phyloP scores from a whole-genome alignment of 2,797 vertebrate genomes.

The Ataeniobius toweri region DNA sequence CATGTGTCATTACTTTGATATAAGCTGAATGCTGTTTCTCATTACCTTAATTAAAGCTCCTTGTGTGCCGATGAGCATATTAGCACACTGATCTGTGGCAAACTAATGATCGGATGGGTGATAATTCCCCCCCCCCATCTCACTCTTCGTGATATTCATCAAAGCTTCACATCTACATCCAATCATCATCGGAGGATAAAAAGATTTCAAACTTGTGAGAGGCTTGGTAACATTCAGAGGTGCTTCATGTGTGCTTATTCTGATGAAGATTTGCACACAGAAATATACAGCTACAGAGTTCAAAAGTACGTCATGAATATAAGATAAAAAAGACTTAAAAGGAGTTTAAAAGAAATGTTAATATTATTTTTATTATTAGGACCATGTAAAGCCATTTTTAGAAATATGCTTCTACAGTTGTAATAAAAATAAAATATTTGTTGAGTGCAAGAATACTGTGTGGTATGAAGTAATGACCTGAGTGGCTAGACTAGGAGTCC shows the following conservation, averaged over 20 bases:
- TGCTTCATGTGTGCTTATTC: not conserved
- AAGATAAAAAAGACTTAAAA: not conserved
- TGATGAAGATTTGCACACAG: conserved; percentile 16
- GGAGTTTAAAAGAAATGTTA: not conserved
- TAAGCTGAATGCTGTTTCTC: conserved; percentile 76
- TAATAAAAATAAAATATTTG: not conserved
- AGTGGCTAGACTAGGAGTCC: not conserved
- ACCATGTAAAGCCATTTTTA: not conserved
- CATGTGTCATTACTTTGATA: conserved; percentile 77
- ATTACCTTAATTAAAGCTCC: conserved; percentile 79
- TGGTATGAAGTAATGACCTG: no score
- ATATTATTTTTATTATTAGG: not conserved
- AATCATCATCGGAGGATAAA: conserved; percentile 49
- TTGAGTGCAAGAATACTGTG: not conserved
- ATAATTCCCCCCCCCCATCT: conserved; percentile 60
- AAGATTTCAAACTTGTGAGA: conserved; percentile 20
- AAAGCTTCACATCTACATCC: conserved; percentile 62
- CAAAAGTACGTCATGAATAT: conserved; percentile 11
- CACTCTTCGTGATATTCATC: conserved; percentile 60
- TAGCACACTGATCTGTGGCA: conserved; percentile 75
- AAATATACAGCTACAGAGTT: conserved; percentile 6
- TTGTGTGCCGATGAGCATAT: conserved; percentile 73
- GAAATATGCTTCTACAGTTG: not conserved
- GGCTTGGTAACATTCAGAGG: conserved; percentile 11
- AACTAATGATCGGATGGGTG: conserved; percentile 70